Percentiles rank a stretch among this genome's conserved stretches.
Conservation (phyloP, 2,797 vertebrate species). For the Rhabdophis nuchalis region DNA sequence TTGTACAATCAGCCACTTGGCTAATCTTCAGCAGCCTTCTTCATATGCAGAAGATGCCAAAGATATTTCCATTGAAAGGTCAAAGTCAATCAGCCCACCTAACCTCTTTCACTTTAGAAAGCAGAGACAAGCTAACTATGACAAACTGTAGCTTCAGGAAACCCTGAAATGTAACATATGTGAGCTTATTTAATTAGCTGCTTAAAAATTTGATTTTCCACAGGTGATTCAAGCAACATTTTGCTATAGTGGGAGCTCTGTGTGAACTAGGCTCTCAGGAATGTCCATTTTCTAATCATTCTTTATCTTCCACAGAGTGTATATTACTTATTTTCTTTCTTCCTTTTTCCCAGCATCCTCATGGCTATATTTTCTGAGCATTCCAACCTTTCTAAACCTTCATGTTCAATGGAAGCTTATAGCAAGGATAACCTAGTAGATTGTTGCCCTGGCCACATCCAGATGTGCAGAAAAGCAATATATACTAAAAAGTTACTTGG, state of each 20-base stretch:
- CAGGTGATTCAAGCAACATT: neutral
- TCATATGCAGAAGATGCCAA: neutral
- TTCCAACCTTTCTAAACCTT: neutral
- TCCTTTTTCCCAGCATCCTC: neutral
- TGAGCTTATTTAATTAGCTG: neutral
- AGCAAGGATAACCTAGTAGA: neutral
- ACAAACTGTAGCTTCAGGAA: neutral
- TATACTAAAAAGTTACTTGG: accelerated
- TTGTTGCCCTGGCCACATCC: neutral
- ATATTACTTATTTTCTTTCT: neutral
- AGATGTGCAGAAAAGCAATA: neutral
- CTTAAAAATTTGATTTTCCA: neutral
- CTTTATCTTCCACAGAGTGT: neutral
- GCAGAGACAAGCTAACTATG: neutral
- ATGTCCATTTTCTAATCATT: neutral
- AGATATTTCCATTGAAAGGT: neutral
- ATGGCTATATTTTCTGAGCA: neutral
- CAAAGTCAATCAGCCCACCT: neutral
- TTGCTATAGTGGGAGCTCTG: neutral
- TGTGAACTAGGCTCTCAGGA: neutral
- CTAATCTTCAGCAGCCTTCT: neutral
- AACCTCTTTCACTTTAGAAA: neutral
- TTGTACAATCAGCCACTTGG: neutral
- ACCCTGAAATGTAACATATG: neutral
- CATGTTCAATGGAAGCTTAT: neutral